These are phyloP conservation scores for Malurus cyaneus DNA, from an alignment of 2,113 vertebrate genomes.

Conservation along the genomic window DNA sequence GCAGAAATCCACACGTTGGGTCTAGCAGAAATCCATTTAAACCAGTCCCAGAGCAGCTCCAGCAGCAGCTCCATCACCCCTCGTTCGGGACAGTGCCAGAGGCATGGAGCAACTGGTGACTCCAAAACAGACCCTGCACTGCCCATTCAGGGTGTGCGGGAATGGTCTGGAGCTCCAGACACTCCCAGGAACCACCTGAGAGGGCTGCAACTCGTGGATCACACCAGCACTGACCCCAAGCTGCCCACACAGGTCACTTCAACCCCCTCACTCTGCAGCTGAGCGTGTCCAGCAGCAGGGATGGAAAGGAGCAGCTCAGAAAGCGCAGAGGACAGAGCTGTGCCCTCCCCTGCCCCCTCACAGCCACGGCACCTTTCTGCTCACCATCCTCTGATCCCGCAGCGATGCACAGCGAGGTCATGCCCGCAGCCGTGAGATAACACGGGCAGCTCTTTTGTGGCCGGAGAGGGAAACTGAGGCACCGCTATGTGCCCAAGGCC, in stretches of 20 bases:
- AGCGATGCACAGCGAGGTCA: neutral
- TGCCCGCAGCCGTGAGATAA: neutral
- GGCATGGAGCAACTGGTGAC: neutral
- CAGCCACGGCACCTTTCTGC: rapidly evolving
- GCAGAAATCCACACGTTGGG: neutral
- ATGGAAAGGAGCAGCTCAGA: neutral
- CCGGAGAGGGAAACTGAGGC: neutral
- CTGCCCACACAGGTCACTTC: neutral
- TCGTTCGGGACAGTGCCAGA: neutral
- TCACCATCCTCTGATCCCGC: neutral
- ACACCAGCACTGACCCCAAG: neutral
- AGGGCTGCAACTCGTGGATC: neutral
- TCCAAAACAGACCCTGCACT: neutral
- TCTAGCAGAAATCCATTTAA: neutral
- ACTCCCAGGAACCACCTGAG: neutral
- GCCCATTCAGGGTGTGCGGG: neutral
- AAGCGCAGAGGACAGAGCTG: neutral
- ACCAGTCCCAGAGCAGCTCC: neutral
- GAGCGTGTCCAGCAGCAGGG: neutral
- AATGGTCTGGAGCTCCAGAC: neutral
- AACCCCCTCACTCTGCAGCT: neutral
- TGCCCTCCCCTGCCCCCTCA: neutral
- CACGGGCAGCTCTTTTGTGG: neutral
- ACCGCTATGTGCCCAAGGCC: neutral
- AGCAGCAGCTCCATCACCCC: neutral